Conservation (phyloP, 2,113 vertebrate species). For the Muntiacus muntjak region DNA sequence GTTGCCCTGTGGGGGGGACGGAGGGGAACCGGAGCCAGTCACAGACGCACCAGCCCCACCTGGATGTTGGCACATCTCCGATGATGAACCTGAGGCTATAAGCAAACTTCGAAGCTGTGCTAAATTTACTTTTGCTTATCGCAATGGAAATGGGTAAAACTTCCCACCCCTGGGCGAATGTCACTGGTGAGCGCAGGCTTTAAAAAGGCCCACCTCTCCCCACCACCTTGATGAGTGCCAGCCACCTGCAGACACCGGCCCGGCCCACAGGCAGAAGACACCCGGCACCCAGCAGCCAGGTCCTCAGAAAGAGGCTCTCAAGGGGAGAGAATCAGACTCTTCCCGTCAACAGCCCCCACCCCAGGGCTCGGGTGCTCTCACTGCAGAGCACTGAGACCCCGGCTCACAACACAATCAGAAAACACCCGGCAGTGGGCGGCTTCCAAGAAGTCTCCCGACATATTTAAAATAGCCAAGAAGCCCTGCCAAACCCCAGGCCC, state of each 20-base stretch:
- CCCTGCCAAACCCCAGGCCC: background rate
- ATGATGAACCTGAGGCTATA: fast-evolving
- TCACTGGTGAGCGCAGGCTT: background rate
- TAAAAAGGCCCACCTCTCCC: background rate
- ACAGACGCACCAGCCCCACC: background rate
- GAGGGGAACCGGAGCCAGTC: background rate
- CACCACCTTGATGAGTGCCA: fast-evolving
- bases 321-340: background rate
- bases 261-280: background rate
- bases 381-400: background rate
- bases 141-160: fast-evolving
- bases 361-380: background rate
- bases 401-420: background rate
- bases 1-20: fast-evolving
- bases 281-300: background rate
- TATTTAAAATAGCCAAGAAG: background rate
- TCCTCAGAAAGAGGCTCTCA: background rate
- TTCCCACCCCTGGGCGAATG: fast-evolving
- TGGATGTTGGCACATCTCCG: background rate
- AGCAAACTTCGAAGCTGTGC: background rate
- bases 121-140: background rate
- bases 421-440: background rate
- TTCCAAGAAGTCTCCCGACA: background rate
- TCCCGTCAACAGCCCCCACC: background rate
- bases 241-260: background rate